A percentile compares a stretch with the other conserved stretches of the same genome.
These are phyloP conservation scores for Acrocyrtus sp. DNA, from an alignment of 2,888 invertebrate genomes.

Conservation along the genomic window DNA sequence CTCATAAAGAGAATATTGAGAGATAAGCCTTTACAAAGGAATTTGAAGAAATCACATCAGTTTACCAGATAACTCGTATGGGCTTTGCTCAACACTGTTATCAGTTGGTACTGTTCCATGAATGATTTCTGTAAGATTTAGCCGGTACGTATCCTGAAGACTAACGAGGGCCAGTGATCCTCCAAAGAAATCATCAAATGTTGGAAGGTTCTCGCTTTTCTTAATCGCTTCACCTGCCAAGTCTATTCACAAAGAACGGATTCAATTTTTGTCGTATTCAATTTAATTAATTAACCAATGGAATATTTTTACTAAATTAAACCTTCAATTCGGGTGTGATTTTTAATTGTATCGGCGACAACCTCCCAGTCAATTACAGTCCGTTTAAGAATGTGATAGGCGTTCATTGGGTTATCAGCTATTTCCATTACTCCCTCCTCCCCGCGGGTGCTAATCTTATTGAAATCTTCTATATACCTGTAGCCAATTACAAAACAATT, in stretches of 20 bases:
- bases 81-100: slow-evolving; percentile 49
- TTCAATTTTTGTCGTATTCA: too few relatives aligned
- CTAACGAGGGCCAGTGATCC: slow-evolving; percentile 64
- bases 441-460: slow-evolving; percentile 48
- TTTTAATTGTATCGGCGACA: slow-evolving; percentile 62
- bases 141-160: slow-evolving; percentile 64
- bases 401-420: slow-evolving; percentile 65
- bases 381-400: slow-evolving; percentile 65
- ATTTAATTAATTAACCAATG: background rate
- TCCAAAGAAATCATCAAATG: slow-evolving; percentile 64
- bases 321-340: slow-evolving; percentile 59
- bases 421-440: slow-evolving; percentile 47
- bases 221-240: slow-evolving; percentile 58
- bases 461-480: slow-evolving; percentile 63
- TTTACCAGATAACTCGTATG: slow-evolving; percentile 58
- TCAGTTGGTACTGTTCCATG: slow-evolving; percentile 59
- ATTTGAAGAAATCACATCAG: too few relatives aligned
- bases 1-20: background rate
- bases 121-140: slow-evolving; percentile 63
- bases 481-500: too few relatives aligned
- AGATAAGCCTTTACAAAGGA: background rate
- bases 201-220: slow-evolving; percentile 58
- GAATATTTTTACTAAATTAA: background rate
- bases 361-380: slow-evolving; percentile 65
- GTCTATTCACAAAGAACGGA: slow-evolving; percentile 28